phyloP scores from a whole-genome alignment of 1,140 invertebrate genomes.

The Wasmannia auropunctata region DNA sequence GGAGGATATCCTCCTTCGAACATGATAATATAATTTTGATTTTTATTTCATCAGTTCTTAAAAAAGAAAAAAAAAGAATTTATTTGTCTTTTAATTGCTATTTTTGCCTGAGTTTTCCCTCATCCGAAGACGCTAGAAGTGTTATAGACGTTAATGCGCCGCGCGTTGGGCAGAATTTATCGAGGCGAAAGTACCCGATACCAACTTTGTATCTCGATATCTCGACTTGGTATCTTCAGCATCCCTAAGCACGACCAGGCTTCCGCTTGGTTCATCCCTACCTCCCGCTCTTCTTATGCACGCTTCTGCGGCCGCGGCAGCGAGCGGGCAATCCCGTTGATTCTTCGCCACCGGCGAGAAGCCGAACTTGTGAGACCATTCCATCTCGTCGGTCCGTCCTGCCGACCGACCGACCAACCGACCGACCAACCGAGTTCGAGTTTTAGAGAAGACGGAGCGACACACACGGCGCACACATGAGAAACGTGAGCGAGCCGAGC shows the following conservation, averaged over 20 bases:
- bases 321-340: slow-evolving; percentile 33
- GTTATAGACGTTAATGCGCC: slow-evolving; percentile 17
- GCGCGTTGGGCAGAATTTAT: not conserved
- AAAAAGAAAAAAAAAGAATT: too few species aligned
- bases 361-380: not conserved
- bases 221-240: slow-evolving; percentile 26
- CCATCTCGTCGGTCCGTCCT: not conserved
- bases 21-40: not conserved
- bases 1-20: not conserved
- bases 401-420: slow-evolving; percentile 17
- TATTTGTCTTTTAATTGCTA: not conserved
- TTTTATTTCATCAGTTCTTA: too few species aligned
- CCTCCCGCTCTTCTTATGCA: not conserved
- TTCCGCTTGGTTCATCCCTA: slow-evolving; percentile 2
- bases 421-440: slow-evolving; percentile 75
- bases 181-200: slow-evolving; percentile 44
- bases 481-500: slow-evolving; percentile 78
- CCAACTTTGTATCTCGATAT: slow-evolving; percentile 16
- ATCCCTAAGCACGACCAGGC: slow-evolving; percentile 24
- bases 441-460: slow-evolving; percentile 78
- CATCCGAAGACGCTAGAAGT: not conserved
- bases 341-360: slow-evolving; percentile 52
- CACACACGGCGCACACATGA: slow-evolving; percentile 66
- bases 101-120: not conserved
- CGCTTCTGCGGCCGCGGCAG: not conserved